Evolutionary conservation across 2,888 invertebrate species (phyloP).

Genomic region (Zhengitettix transpicula): DNA sequence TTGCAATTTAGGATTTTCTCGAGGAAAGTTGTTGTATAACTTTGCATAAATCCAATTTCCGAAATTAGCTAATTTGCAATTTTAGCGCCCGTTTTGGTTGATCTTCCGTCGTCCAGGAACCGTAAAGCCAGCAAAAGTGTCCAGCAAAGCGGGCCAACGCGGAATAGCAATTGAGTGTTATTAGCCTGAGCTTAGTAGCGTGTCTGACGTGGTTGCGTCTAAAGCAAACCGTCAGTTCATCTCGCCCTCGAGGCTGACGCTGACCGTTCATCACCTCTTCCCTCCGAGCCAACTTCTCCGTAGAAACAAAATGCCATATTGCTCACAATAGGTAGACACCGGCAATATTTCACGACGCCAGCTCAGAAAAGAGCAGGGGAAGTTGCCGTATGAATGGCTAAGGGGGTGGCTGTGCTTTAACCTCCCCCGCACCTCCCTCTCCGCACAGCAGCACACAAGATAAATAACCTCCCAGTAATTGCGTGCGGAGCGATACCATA

Average conservation of each 20-base stretch:
- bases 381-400: neutral
- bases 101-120: no score
- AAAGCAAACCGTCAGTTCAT: neutral
- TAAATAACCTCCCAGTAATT: slow-evolving; percentile 38
- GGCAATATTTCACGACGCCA: slow-evolving; percentile 6
- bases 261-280: slow-evolving; percentile 1
- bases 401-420: neutral
- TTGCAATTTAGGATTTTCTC: no score
- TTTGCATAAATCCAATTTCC: no score
- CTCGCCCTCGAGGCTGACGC: neutral
- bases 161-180: no score
- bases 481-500: slow-evolving; percentile 39
- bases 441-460: slow-evolving; percentile 19
- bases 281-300: neutral
- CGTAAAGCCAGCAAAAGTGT: no score
- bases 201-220: no score
- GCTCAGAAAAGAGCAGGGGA: neutral
- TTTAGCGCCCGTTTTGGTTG: no score
- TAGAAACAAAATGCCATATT: slow-evolving; percentile 7
- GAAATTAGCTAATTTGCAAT: no score
- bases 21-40: no score
- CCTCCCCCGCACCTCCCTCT: neutral
- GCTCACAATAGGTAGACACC: slow-evolving; percentile 7
- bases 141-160: no score
- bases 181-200: no score